Percentiles rank a stretch among this genome's conserved stretches.
These are phyloP conservation scores for Mythimna lalbum DNA, from an alignment of 2,888 invertebrate species.

Conservation along the genomic window DNA sequence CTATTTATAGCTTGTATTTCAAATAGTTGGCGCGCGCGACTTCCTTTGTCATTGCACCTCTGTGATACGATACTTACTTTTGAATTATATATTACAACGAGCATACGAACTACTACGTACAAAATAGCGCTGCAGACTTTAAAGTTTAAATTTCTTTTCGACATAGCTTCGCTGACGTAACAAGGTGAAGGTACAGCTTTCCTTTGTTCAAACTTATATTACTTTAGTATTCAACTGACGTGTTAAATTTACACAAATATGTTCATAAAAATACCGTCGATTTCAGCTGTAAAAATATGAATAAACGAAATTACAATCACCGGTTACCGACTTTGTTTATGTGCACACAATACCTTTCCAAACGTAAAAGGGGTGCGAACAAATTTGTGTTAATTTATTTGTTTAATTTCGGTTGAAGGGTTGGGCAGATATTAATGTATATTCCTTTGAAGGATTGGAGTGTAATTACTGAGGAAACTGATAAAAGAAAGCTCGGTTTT, in stretches of 20 bases:
- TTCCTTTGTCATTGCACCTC: conserved; percentile 54
- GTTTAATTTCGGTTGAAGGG: conserved; percentile 45
- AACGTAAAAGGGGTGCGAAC: conserved; percentile 37
- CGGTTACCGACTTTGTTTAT: conserved; percentile 23
- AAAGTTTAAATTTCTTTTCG: conserved; percentile 14
- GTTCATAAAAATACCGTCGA: not conserved
- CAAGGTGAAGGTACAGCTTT: conserved; percentile 2
- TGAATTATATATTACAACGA: conserved; percentile 8
- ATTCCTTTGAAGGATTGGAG: conserved; percentile 10
- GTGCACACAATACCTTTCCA: conserved; percentile 40
- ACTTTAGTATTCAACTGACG: conserved; percentile 23
- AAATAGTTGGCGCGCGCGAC: conserved; percentile 54
- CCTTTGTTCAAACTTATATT: conserved; percentile 45
- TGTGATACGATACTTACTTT: conserved; percentile 25
- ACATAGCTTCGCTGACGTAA: conserved; percentile 46
- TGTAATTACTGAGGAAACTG: conserved; percentile 30
- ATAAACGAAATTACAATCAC: conserved; percentile 47
- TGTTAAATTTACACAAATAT: conserved; percentile 29
- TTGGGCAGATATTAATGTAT: conserved; percentile 39
- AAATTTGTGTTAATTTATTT: conserved; percentile 54
- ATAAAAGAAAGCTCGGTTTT: conserved; percentile 26
- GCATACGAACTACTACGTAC: not conserved
- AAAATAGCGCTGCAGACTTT: conserved; percentile 7
- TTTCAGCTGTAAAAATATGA: conserved; percentile 39
- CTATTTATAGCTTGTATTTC: conserved; percentile 47